Evolutionary conservation across 1,140 invertebrate genomes (phyloP).

Genomic region (Bilobella aurantiaca): DNA sequence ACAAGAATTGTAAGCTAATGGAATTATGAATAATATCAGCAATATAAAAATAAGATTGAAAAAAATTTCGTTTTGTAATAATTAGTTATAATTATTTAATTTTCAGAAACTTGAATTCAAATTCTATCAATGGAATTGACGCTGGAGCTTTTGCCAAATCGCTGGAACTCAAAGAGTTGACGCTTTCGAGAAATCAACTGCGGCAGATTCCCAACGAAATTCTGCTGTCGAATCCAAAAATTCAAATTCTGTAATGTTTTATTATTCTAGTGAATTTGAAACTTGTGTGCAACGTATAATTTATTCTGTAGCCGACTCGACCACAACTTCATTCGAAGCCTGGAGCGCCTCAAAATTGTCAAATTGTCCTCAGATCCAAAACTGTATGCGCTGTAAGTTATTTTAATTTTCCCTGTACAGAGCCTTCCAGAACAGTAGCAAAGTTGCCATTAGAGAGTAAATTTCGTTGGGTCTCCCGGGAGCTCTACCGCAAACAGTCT

Average conservation of each 20-base stretch:
- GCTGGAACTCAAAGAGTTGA: conserved; percentile 50
- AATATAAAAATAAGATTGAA: conserved; percentile 35
- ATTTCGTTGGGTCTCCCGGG: too few relatives aligned
- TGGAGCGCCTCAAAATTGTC: too few relatives aligned
- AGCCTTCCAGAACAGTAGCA: too few relatives aligned
- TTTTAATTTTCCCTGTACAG: not conserved
- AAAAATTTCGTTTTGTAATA: not conserved
- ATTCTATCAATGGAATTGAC: conserved; percentile 51
- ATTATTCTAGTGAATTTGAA: too few relatives aligned
- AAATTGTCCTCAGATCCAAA: too few relatives aligned
- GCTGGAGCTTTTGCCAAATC: conserved; percentile 47
- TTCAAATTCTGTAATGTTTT: conserved; percentile 37
- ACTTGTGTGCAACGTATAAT: too few relatives aligned
- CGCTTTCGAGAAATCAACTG: conserved; percentile 55
- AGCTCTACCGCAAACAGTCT: not conserved
- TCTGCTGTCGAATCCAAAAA: conserved; percentile 48
- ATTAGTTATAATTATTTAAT: not conserved
- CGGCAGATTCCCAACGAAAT: conserved; percentile 49
- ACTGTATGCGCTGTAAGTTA: conserved; percentile 58
- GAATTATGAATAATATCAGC: not conserved
- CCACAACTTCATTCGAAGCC: conserved; percentile 12
- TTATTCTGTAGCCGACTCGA: too few relatives aligned
- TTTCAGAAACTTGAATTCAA: conserved; percentile 57
- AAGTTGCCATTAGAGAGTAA: too few relatives aligned
- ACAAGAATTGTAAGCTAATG: conserved; percentile 36